Evolutionary conservation across 2,797 vertebrate species (phyloP), one percentile per base, ranked within the genome.

Genomic region (Gymnopithys bicolor): DNA sequence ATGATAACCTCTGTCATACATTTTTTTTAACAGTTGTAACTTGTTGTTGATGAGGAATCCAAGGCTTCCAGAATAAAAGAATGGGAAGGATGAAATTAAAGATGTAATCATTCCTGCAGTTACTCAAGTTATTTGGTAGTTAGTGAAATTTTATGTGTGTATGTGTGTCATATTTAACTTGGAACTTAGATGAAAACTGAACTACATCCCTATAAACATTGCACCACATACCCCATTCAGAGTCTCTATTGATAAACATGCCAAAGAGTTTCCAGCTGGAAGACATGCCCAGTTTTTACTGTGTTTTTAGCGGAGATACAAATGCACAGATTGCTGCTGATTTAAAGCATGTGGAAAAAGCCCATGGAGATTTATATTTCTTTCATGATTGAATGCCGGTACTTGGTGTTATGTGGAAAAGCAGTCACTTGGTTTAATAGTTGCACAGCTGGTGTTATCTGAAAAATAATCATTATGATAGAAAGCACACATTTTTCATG

Each of bases 341-440:
- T 98, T 97, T 97, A 93, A 97, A 97, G 96, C 98, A 98, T 98
- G 98, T 98, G 97, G 98, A 80, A 96, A 97, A 96, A 97, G 95
- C 97, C 97, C 96, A 46, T 89, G 85, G 98, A 98, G 97, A 98
- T 96, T 98, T 92, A 94, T 94, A 96, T 97, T 97, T 98, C 95
- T 97, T 97, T 97, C 95, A 90, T 98, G 97, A 98, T 97, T 98
- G 98, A 98, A 97, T 89, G 87, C 97, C 97, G 91, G 95, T 97
- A 87, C 95, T 97, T 93, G 93, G 92, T 97, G 81, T 95, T 96
- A 89, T 97, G 84, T 97, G 95, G 95, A 94, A 96, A 91, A 86
- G 90, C 82, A 97, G 88, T 91, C 86, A 88, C 92, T 94, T 94
- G 91, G 87, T 97, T 96, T 93, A 97, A 95, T 90, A 94, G 93